Evolutionary conservation across 2,888 invertebrate species (phyloP), one percentile per base, ranked within the genome.

Genomic region (Bellardia pandia): DNA sequence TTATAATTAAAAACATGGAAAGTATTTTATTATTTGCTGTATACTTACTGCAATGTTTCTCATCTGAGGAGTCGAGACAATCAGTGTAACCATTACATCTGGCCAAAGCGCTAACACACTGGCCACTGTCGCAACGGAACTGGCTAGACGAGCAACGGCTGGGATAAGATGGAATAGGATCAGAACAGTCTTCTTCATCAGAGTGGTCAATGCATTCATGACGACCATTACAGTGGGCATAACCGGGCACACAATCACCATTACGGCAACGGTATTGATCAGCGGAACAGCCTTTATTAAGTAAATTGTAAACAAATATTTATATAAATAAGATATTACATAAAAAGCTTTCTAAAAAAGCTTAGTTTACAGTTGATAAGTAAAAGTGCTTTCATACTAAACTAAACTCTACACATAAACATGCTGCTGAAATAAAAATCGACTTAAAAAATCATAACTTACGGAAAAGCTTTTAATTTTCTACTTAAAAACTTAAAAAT

Each of bases 221-320:
- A 2, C 90, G 89, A 2, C 95, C 95, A 91, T 97, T 95, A 92
- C 98, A 98, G 85, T 93, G 92, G 83, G 94, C 95, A 33, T 94
- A 93, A 1, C 92, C 93, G 81, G 95, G 95, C 85, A 97, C 95
- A 90, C 97, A 97, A 83, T 95, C 94, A 1, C 96, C 96, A 85
- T 95, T 95, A 45, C 91, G 91, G 92, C 98, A 98, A 87, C 95
- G 95, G 94, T 96, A 97, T 91, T 97, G 95, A 90, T 95, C 94
- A 2, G 92, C 89, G 11, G 93, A 92, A 92, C 97, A 97, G 89
- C 94, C 96, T 96, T 93, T 62, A 6, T 42, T 45, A 83, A 48
- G 48, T 30, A 58, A 74, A 40, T 45, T 56, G 42, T 33, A 33
- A 58, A 53, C 58, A 48, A 66, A 60, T 33, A 58, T 37, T 6